These are phyloP conservation scores for Polia nebulosa DNA, from an alignment of 2,888 invertebrate species.

Conservation along the genomic window DNA sequence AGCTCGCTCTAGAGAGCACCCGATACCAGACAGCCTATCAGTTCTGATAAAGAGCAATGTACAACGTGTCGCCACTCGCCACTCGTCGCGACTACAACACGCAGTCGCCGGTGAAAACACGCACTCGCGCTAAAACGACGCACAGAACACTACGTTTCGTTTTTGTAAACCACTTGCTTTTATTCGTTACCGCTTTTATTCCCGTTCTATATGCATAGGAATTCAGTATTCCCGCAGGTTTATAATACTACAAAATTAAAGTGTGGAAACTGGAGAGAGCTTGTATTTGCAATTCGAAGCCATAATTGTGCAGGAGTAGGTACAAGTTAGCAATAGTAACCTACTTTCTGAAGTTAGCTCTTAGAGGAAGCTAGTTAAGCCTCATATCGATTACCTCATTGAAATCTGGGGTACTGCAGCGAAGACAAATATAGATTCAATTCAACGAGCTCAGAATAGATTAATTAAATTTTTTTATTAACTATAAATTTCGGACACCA, in stretches of 20 bases:
- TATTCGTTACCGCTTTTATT: conserved; percentile 55
- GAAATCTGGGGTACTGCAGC: no score
- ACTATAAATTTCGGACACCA: no score
- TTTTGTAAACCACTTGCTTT: conserved; percentile 49
- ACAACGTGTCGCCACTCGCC: conserved; percentile 27
- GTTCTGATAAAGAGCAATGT: conserved; percentile 40
- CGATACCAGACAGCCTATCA: conserved; percentile 19
- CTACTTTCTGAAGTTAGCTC: conserved; percentile 24
- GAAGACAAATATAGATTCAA: no score
- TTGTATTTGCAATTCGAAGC: conserved; percentile 49
- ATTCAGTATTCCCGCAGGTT: conserved; percentile 40
- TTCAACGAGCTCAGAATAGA: no score
- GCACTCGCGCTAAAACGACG: conserved; percentile 47
- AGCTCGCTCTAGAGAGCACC: background rate
- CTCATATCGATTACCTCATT: no score
- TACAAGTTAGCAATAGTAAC: conserved; percentile 15
- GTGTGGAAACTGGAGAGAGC: conserved; percentile 28
- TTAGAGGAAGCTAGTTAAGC: no score
- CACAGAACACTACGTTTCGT: conserved; percentile 40
- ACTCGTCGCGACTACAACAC: conserved; percentile 25
- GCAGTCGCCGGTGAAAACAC: conserved; percentile 24
- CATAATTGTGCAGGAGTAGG: conserved; percentile 35
- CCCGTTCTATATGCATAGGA: conserved; percentile 56
- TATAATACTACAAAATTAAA: conserved; percentile 57
- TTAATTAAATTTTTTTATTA: no score